Percentiles rank a stretch among this genome's conserved stretches.
phyloP scores from a whole-genome alignment of 2,113 vertebrate genomes.

The Rissa tridactyla region DNA sequence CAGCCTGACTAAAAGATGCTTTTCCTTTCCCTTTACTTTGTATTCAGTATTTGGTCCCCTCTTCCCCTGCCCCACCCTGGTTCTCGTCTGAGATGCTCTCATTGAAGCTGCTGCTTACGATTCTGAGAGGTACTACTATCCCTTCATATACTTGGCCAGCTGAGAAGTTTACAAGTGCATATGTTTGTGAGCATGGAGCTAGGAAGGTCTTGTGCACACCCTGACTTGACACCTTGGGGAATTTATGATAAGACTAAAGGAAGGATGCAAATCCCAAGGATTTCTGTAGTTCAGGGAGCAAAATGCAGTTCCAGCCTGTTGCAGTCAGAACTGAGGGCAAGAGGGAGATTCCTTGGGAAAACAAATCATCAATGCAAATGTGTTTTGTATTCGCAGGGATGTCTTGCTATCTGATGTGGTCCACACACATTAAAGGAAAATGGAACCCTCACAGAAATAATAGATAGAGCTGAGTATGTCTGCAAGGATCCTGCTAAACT shows the following conservation, averaged over 20 bases:
- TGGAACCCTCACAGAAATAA: background rate
- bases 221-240: background rate
- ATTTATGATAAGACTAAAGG: background rate
- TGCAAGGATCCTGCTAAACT: background rate
- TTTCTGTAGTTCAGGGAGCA: background rate
- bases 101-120: background rate
- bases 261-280: background rate
- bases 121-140: background rate
- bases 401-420: background rate
- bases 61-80: rapidly evolving
- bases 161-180: background rate
- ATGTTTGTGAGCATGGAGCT: background rate
- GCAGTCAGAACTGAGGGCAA: background rate
- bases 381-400: background rate
- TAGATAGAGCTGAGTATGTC: background rate
- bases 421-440: background rate
- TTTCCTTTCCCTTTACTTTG: background rate
- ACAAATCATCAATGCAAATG: background rate
- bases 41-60: background rate
- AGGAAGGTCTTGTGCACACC: background rate
- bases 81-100: background rate
- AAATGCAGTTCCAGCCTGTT: background rate
- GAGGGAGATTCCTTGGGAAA: background rate
- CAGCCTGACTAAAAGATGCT: background rate
- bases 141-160: background rate